Conservation (phyloP, 2,113 vertebrate genomes). For the Chaetura pelagica region DNA sequence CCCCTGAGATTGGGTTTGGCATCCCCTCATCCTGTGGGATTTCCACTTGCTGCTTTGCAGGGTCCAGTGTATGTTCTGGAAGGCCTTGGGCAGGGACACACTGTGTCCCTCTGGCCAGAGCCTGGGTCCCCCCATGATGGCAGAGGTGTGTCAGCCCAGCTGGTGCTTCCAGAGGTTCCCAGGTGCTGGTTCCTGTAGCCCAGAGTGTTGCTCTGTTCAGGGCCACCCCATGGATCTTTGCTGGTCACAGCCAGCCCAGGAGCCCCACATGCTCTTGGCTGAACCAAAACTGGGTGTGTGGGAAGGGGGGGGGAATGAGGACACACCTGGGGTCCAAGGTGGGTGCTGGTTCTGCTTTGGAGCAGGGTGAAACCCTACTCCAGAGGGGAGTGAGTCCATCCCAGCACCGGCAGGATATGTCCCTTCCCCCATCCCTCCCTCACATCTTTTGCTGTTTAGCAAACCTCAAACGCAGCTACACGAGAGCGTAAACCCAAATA, state of each 20-base stretch:
- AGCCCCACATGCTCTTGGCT: not conserved
- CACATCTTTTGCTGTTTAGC: conserved; percentile 31
- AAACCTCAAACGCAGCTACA: conserved; percentile 29
- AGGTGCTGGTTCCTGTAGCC: not conserved
- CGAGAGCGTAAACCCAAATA: conserved; percentile 42
- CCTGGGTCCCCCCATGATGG: rapidly evolving
- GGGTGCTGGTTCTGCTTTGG: not conserved
- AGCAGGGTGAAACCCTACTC: not conserved
- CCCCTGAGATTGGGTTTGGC: rapidly evolving
- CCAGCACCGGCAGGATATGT: not conserved
- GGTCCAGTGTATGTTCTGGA: rapidly evolving
- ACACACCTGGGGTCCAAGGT: rapidly evolving
- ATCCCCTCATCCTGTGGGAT: rapidly evolving
- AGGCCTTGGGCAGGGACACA: not conserved
- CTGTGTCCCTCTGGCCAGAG: not conserved
- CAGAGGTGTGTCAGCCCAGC: not conserved
- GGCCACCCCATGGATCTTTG: rapidly evolving
- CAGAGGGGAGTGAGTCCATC: not conserved
- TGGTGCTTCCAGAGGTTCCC: not conserved
- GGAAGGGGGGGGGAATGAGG: too few relatives aligned
- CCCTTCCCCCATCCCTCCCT: conserved; percentile 15
- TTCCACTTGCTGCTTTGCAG: rapidly evolving
- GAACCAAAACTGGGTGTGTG: rapidly evolving
- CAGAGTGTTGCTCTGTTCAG: not conserved
- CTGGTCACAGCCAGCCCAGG: not conserved